Base-by-base conservation (phyloP, 1,140 invertebrate genomes). In the Maconellicoccus hirsutus region DNA sequence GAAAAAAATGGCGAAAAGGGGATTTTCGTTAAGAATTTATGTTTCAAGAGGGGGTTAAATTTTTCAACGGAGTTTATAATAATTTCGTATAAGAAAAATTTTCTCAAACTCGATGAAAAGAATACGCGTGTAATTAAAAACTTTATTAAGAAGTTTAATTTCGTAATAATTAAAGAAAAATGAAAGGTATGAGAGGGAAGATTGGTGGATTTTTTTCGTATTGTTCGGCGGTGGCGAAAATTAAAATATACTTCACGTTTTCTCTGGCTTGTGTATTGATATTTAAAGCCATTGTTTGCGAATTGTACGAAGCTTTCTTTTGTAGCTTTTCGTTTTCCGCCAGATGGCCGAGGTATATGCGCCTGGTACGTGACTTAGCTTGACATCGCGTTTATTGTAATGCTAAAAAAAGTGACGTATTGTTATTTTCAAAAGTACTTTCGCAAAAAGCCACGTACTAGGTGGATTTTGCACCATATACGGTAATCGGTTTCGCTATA, bases 341-440 rank as follows among this genome's bases (percentile, higher is more conserved):
- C 42, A 52, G 42, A 52, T 52, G 42, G 42, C 42, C 42, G 42
- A 52, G n/a, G n/a, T n/a, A 52, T 19, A 52, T 2, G 12, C 4
- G 10, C n/a, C 42, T 3, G 10, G 6, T 52, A 52, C 42, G 42
- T 52, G 42, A 52, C 42, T 52, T 14, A 4, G 42, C 16, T 52
- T 52, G 42, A 52, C 42, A 52, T 52, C 16, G 42, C 42, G 42
- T 52, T 52, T 52, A 52, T 52, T 52, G 42, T 52, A 52, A 14
- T 52, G n/a, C 12, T 4, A 52, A n/a, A n/a, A 52, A 52, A 52
- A 52, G 42, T 52, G 42, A 52, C 42, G 42, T 52, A 52, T 52
- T 52, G 42, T 52, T 52, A 52, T 52, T 52, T 52, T 52, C 42
- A 52, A 52, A 52, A 52, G 42, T 52, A 52, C 12, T 52, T 52